Evolutionary conservation across 2,888 invertebrate species (phyloP), one percentile per base, ranked within the genome.

Genomic region (Dysmachus trigonus): DNA sequence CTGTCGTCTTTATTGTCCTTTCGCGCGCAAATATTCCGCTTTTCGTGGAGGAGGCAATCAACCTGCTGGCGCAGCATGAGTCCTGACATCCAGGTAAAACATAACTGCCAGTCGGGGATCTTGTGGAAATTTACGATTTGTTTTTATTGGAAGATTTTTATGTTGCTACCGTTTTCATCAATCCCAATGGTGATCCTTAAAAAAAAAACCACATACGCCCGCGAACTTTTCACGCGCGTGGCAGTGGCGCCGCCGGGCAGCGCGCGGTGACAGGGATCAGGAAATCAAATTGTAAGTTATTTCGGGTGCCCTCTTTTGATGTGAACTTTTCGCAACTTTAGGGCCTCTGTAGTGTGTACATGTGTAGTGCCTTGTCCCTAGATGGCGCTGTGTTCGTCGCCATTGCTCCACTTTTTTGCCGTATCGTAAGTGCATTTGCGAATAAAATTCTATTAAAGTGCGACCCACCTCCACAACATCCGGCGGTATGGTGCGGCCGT

Each of bases 371-470:
- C 27, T 15, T 22, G 47, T 35, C 18, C 33, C 31, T 0, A n/a
- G 6, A 30, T 30, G 47, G 10, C 31, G 33, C 47, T 31, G 6
- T 18, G 22, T n/a, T n/a, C n/a, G n/a, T 53, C 53, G n/a, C 53
- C 18, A 33, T 33, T 1, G 6, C 10, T 53, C 30, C n/a, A 18
- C 13, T 51, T 81, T 81, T 33, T 51, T 5, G 15, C 73, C 85
- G 83, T 86, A 86, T 87, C 84, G 86, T 76, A 87, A 87, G 86
- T 87, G 87, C 87, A 87, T 86, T 86, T 87, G 86, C 81, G 81
- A 87, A 87, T 87, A 87, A 87, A 87, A 86, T 87, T 87, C 87
- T 87, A 87, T 87, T 87, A 87, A 87, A 85, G 82, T 22, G 22
- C 31, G 35, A 35, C 51, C 8, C 7, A 3, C 47, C 41, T 10